Evolutionary conservation across 1,140 invertebrate species (phyloP).

Genomic region (Adoxophyes honmai): DNA sequence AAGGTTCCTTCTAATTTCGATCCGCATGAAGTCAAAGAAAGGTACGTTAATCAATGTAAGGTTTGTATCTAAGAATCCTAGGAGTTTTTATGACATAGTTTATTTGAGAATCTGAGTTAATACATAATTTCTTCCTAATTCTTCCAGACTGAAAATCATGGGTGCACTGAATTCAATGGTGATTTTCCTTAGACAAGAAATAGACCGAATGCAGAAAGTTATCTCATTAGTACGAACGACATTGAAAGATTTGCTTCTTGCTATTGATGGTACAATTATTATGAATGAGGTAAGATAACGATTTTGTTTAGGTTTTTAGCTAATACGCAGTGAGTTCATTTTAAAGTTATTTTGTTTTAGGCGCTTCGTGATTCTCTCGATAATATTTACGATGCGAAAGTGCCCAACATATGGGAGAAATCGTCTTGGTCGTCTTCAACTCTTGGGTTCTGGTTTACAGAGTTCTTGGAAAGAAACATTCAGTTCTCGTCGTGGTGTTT

Average conservation of each 20-base stretch:
- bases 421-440: slow-evolving; percentile 98
- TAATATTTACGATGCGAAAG: slow-evolving; percentile 96
- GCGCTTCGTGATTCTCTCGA: slow-evolving; percentile 92
- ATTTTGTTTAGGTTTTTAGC: too few species aligned
- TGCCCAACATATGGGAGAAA: slow-evolving; percentile 94
- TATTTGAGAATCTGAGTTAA: background rate
- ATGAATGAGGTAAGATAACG: slow-evolving; percentile 86
- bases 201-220: slow-evolving; percentile 95
- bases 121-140: background rate
- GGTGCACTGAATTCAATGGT: slow-evolving; percentile 65
- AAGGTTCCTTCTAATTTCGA: slow-evolving; percentile 95
- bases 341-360: slow-evolving; percentile 53
- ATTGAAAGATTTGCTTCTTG: slow-evolving; percentile 92
- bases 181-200: slow-evolving; percentile 89
- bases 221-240: slow-evolving; percentile 87
- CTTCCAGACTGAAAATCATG: slow-evolving; percentile 49
- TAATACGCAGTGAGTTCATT: too few species aligned
- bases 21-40: slow-evolving; percentile 93
- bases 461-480: slow-evolving; percentile 91
- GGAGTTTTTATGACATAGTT: too few species aligned
- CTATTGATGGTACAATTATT: slow-evolving; percentile 97
- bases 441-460: slow-evolving; percentile 98
- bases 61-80: too few species aligned
- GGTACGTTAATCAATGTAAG: slow-evolving; percentile 60
- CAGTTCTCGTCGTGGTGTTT: slow-evolving; percentile 93